Percentiles rank a stretch among this genome's conserved stretches.
Conservation (phyloP, 1,140 invertebrate species). For the Drosophila bifasciata region DNA sequence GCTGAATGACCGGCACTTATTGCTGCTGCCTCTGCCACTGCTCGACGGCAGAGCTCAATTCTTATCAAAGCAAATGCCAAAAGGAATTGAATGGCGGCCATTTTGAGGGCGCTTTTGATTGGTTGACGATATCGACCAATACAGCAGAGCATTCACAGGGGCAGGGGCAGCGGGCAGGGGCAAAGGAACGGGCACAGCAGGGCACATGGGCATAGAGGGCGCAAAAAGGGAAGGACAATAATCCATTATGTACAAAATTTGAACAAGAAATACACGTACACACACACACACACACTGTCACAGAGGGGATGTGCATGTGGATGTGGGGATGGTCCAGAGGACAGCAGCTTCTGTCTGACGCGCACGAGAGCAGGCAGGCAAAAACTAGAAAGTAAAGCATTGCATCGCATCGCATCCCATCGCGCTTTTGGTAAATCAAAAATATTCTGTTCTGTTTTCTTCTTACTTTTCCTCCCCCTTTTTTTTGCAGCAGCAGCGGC, state of each 20-base stretch:
- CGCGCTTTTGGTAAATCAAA: constrained; percentile 58
- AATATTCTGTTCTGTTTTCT: constrained; percentile 46
- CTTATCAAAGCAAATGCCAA: constrained; percentile 32
- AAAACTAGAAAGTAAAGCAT: constrained; percentile 57
- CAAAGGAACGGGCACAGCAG: constrained; percentile 23
- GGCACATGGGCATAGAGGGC: constrained; percentile 47
- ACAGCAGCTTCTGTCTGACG: constrained; percentile 61
- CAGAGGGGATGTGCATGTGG: constrained; percentile 33
- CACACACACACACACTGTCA: constrained; percentile 41
- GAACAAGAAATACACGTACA: constrained; percentile 74
- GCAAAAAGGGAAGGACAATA: constrained; percentile 81
- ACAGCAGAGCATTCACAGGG: constrained; percentile 65
- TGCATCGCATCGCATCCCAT: constrained; percentile 24
- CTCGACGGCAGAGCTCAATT: constrained; percentile 12
- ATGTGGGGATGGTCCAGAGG: not conserved
- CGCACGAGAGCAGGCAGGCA: constrained; percentile 41
- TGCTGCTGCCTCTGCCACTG: constrained; percentile 8
- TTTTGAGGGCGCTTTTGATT: constrained; percentile 84
- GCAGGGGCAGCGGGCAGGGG: too few relatives aligned
- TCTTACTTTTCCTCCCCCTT: constrained; percentile 30
- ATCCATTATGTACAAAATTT: constrained; percentile 83
- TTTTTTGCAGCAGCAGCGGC: constrained; percentile 6
- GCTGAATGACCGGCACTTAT: constrained; percentile 25
- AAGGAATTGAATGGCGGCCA: constrained; percentile 80
- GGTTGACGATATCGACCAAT: constrained; percentile 84